These are phyloP conservation scores for Camponotus vicinus DNA, from an alignment of 1,140 invertebrate genomes.

Conservation along the genomic window DNA sequence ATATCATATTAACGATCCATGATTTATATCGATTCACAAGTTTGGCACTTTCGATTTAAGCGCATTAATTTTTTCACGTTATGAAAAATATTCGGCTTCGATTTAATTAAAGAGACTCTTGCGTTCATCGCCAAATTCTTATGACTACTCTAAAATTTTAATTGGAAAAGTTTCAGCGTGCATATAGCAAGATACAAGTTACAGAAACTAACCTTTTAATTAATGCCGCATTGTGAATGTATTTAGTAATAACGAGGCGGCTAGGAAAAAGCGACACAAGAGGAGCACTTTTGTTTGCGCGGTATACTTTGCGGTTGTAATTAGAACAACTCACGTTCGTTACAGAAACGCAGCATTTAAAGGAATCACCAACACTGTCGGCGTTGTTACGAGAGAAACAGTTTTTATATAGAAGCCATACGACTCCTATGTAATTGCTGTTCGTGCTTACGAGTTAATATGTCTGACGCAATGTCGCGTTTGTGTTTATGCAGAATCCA, in stretches of 20 bases:
- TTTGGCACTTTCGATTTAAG: conserved; percentile 36
- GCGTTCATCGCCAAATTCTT: conserved; percentile 31
- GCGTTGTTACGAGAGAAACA: conserved; percentile 12
- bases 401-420: conserved; percentile 10
- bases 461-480: not conserved
- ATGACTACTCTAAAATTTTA: conserved; percentile 56
- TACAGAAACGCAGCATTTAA: conserved; percentile 34
- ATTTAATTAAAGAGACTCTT: conserved; percentile 43
- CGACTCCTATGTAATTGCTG: not conserved
- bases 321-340: conserved; percentile 48
- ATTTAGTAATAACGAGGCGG: conserved; percentile 55
- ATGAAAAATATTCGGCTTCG: conserved; percentile 37
- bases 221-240: conserved; percentile 56
- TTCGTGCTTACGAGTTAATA: conserved; percentile 40
- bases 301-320: conserved; percentile 54
- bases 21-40: conserved; percentile 17
- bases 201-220: conserved; percentile 58
- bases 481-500: conserved; percentile 14
- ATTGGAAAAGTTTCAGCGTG: conserved; percentile 52
- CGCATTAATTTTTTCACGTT: conserved; percentile 25
- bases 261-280: conserved; percentile 51
- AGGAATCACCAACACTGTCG: conserved; percentile 29
- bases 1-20: conserved; percentile 20
- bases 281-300: conserved; percentile 39
- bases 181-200: conserved; percentile 34